Conservation (phyloP, 1,140 invertebrate genomes). For the Hormaphis cornu region DNA sequence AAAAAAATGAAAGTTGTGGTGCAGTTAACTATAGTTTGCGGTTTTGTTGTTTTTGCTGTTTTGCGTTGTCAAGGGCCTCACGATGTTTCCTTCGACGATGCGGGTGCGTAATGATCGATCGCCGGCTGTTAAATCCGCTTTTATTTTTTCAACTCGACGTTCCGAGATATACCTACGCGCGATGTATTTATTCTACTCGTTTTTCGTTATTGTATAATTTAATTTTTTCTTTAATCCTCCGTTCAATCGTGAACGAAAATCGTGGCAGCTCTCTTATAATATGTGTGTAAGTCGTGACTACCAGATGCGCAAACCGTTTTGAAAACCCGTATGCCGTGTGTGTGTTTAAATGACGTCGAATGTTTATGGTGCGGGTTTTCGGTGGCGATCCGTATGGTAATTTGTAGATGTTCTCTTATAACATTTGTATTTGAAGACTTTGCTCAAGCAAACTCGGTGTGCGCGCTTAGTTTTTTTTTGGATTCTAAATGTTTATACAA, state of each 20-base stretch:
- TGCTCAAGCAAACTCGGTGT: no score
- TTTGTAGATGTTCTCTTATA: no score
- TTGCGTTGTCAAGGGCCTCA: not conserved
- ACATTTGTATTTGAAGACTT: no score
- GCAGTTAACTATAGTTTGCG: conserved; percentile 5
- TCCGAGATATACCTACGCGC: no score
- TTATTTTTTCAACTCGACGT: conserved; percentile 21
- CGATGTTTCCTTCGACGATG: not conserved
- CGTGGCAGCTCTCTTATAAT: not conserved
- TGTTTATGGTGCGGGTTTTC: not conserved
- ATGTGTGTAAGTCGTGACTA: conserved; percentile 10
- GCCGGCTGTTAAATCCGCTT: conserved; percentile 5
- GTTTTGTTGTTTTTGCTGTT: conserved; percentile 9
- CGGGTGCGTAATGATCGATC: conserved; percentile 19
- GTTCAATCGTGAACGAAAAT: not conserved
- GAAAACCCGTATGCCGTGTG: not conserved
- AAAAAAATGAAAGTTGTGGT: not conserved
- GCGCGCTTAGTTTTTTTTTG: no score
- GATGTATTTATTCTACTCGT: no score
- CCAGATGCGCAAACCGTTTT: not conserved
- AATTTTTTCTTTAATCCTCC: not conserved
- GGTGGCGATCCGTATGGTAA: not conserved
- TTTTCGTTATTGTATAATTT: no score
- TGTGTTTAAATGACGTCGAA: not conserved
- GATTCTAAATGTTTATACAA: no score